phyloP scores from a whole-genome alignment of 2,797 vertebrate genomes.

The Onychomys torridus region DNA sequence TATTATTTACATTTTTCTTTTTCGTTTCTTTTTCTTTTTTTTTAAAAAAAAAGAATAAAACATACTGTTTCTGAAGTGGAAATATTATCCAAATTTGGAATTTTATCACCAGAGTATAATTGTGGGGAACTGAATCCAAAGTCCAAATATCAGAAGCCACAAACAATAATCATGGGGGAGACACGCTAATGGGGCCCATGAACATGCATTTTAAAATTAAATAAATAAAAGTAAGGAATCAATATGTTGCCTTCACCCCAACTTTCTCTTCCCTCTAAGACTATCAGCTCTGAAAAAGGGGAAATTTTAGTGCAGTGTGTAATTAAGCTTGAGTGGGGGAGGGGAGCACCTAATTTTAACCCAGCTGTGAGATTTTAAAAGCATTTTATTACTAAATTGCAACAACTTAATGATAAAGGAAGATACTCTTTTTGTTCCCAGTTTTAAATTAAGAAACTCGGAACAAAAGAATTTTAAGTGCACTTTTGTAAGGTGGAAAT shows the following conservation, averaged over 20 bases:
- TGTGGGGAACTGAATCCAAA: neutral
- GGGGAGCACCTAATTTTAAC: conserved; percentile 55
- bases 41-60: neutral
- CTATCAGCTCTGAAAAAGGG: neutral
- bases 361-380: conserved; percentile 68
- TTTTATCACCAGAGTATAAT: neutral
- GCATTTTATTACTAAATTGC: conserved; percentile 64
- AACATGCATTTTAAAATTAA: neutral
- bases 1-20: neutral
- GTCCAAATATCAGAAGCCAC: neutral
- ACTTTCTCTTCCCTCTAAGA: neutral
- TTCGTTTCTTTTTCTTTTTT: neutral
- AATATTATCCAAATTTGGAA: neutral
- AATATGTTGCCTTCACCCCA: neutral
- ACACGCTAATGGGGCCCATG: neutral
- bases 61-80: conserved; percentile 11
- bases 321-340: conserved; percentile 44
- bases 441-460: conserved; percentile 71
- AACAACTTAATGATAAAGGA: conserved; percentile 72
- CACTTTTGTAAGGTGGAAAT: conserved; percentile 74
- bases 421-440: conserved; percentile 60
- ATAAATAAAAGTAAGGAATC: conserved; percentile 28
- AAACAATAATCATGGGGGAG: neutral
- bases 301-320: conserved; percentile 31
- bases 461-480: conserved; percentile 70